Evolutionary conservation across 2,888 invertebrate genomes (phyloP).

Genomic region (Agonopterix subpropinquella): DNA sequence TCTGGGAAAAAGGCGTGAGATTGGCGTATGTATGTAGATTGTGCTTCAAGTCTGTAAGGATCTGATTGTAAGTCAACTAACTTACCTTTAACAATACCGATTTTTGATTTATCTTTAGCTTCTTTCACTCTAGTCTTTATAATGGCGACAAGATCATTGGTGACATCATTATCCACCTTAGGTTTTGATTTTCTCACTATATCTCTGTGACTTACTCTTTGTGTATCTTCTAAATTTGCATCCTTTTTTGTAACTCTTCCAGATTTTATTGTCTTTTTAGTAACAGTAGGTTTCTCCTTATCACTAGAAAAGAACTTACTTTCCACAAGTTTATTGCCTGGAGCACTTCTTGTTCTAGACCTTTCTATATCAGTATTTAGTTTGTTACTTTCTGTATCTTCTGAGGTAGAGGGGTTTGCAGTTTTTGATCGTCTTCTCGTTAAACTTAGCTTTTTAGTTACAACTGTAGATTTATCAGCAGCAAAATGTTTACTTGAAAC

Average conservation of each 20-base stretch:
- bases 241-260: conserved; percentile 16
- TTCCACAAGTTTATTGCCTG: conserved; percentile 30
- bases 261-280: conserved; percentile 22
- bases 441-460: conserved; percentile 10
- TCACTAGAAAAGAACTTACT: conserved; percentile 50
- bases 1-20: too few relatives aligned
- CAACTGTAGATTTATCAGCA: conserved; percentile 1
- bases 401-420: conserved; percentile 15
- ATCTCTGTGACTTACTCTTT: conserved; percentile 60
- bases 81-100: conserved; percentile 48
- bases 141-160: conserved; percentile 66
- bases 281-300: conserved; percentile 8
- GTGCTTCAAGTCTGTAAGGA: too few relatives aligned
- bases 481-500: conserved; percentile 45
- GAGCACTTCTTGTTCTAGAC: conserved; percentile 48
- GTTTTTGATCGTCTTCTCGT: conserved; percentile 32
- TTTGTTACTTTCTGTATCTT: not conserved
- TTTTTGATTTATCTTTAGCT: conserved; percentile 52
- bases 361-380: conserved; percentile 15
- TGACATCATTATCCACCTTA: conserved; percentile 53
- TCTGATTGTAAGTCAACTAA: not conserved
- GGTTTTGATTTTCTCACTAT: conserved; percentile 29
- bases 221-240: conserved; percentile 33
- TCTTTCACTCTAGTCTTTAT: conserved; percentile 67
- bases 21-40: too few relatives aligned